phyloP scores from a whole-genome alignment of 2,888 invertebrate species.

The Spicauda simplicius region DNA sequence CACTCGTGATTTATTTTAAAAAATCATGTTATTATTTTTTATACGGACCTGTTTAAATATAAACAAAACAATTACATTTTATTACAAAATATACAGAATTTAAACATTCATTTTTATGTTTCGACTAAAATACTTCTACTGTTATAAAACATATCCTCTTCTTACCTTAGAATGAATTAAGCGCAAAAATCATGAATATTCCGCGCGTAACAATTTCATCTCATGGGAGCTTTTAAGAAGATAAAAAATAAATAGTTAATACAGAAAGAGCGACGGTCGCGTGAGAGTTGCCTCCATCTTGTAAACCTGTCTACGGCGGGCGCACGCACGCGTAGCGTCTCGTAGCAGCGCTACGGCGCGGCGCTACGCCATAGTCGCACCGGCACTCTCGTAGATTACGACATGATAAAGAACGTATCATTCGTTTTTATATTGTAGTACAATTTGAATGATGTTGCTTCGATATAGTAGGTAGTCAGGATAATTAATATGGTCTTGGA shows the following conservation, averaged over 20 bases:
- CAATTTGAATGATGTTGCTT: no score
- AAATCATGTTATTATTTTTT: no score
- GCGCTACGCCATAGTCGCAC: conserved; percentile 6
- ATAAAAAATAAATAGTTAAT: conserved; percentile 22
- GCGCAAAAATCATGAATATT: conserved; percentile 3
- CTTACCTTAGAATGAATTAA: neutral
- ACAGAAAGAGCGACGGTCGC: neutral
- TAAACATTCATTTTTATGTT: no score
- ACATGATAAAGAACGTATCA: neutral
- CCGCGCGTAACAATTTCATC: neutral
- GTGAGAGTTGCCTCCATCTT: neutral
- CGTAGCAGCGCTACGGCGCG: conserved; percentile 1
- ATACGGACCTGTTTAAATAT: no score
- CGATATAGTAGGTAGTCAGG: no score
- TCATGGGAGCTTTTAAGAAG: conserved; percentile 5
- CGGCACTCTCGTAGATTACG: conserved; percentile 12
- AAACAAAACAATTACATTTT: no score
- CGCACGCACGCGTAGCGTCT: conserved; percentile 1
- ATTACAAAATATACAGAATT: no score
- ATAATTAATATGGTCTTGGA: no score
- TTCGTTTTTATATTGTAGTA: no score
- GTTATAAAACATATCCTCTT: neutral
- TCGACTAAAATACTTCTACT: no score
- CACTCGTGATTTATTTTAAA: no score
- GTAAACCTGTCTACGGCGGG: neutral